Evolutionary conservation across 2,797 vertebrate species (phyloP).

Genomic region (Megaceryle alcyon): DNA sequence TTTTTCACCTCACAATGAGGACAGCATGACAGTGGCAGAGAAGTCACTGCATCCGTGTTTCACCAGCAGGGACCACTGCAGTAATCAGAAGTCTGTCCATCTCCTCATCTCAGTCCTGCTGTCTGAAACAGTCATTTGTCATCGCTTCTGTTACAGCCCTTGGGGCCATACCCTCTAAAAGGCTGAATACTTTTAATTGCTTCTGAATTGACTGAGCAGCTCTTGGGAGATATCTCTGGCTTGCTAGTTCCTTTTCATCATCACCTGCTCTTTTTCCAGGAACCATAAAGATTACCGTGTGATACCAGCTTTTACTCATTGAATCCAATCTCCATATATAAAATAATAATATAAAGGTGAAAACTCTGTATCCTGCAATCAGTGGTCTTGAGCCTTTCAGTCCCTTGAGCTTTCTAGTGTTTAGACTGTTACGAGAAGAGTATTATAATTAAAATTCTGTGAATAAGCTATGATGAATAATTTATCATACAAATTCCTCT

Average conservation of each 20-base stretch:
- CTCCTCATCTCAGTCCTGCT: neutral
- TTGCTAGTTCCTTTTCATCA: neutral
- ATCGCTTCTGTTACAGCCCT: neutral
- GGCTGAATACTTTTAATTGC: neutral
- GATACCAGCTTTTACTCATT: neutral
- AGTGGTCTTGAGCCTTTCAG: neutral
- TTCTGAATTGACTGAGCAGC: neutral
- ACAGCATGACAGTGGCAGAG: neutral
- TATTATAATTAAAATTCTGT: slow-evolving; percentile 30
- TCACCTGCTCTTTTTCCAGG: neutral
- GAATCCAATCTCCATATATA: neutral
- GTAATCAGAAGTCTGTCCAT: accelerated
- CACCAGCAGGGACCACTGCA: neutral
- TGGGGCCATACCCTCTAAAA: neutral
- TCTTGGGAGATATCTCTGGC: neutral
- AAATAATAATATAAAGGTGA: neutral
- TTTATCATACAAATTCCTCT: slow-evolving; percentile 20
- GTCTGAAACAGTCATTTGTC: neutral
- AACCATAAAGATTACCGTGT: neutral
- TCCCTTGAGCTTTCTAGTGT: neutral
- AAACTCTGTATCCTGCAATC: neutral
- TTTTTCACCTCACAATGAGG: neutral
- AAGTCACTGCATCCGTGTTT: neutral
- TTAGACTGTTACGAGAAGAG: neutral
- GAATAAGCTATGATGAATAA: slow-evolving; percentile 47